A percentile compares a stretch with the other conserved stretches of the same genome.
Conservation (phyloP, 92 coral and sea anemone species). For the Palythoa grandis region DNA sequence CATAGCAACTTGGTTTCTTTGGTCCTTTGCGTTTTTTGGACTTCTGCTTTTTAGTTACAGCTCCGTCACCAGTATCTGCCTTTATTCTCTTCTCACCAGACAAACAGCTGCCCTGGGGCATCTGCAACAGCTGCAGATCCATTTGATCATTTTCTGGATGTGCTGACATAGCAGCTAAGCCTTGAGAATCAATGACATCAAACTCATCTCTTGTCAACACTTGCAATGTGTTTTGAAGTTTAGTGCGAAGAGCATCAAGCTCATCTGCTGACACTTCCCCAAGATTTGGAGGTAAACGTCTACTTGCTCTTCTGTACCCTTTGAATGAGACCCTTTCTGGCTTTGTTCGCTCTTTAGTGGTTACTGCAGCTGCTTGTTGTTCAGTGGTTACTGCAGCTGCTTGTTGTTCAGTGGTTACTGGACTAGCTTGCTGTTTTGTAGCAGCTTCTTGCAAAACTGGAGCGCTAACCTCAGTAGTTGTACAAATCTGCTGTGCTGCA, state of each 20-base stretch:
- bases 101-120: not conserved
- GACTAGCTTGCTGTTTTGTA: too few species aligned
- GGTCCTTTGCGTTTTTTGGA: constrained; percentile 35
- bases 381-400: not conserved
- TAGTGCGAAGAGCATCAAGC: constrained; percentile 7
- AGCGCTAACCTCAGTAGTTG: not conserved
- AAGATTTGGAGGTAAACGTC: not conserved
- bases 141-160: constrained; percentile 1
- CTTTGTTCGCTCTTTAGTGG: not conserved
- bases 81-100: constrained; percentile 34
- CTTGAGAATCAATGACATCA: not conserved
- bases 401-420: not conserved
- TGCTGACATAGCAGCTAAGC: not conserved
- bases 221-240: constrained; percentile 28
- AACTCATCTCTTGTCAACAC: constrained; percentile 30
- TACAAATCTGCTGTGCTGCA: not conserved
- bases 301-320: not conserved
- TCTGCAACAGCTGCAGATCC: not conserved
- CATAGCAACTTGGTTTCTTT: constrained; percentile 62
- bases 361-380: not conserved
- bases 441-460: not conserved
- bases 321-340: not conserved
- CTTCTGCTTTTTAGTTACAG: not conserved
- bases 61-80: not conserved
- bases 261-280: constrained; percentile 20